Base-by-base conservation (phyloP, 1,140 invertebrate genomes). In the Riptortus pedestris region DNA sequence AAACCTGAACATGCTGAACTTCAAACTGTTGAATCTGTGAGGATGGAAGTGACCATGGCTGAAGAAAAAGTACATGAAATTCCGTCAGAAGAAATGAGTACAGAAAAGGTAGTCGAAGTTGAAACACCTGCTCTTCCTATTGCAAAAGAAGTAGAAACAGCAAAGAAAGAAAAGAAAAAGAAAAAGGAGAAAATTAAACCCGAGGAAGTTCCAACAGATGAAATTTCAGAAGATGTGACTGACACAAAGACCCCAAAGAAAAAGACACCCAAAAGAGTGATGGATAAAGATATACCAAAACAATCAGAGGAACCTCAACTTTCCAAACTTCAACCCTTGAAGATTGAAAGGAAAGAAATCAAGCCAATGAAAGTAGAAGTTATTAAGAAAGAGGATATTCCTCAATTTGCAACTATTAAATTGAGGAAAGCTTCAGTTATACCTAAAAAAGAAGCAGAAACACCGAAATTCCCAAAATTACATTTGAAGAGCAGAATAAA, bases 401-500 rank as follows among this genome's bases (percentile, higher is more conserved):
- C 79, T 26, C 78, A 81, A 65, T 85, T 84, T 67, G 79, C 77
- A 26, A 73, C 77, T 66, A 75, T 84, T 9, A 85, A 85, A 76
- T 73, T 86, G 48, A 85, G 81, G 68, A 86, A 85, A 73, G 72
- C 77, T 27, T 66, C 70, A 14, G 65, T 74, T 24, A 68, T 74
- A 20, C 74, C 75, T 52, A 82, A 81, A 72, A 79, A 78, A 74
- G 77, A 79, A 69, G 58, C 70, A 20, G 73, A 76, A 60, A 68
- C 72, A 29, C 66, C 74, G 5, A 75, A 77, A 28, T 20, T 66
- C 55, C 83, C 82, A 0, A 85, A 85, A 74, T 72, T 86, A 48
- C 72, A 83, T 69, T 71, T 87, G 18, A 83, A 82, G 68, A 86
- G 84, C 72, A 77, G 80, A 61, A 81, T 86, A 16, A 78, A 72